A percentile compares a stretch with the other conserved stretches of the same genome.
Evolutionary conservation across 2,888 invertebrate genomes (phyloP).

Genomic region (Phania funesta): DNA sequence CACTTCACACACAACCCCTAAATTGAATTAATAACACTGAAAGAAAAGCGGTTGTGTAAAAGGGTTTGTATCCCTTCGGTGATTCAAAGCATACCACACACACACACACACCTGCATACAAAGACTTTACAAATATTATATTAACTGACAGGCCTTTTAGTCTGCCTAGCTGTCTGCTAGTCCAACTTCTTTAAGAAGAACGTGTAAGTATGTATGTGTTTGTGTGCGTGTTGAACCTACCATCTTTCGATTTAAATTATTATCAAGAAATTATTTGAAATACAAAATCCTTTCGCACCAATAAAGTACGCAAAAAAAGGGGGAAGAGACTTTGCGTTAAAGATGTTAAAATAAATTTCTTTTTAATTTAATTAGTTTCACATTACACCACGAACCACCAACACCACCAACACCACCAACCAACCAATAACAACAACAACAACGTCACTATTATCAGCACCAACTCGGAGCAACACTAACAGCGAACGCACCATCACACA

Average conservation of each 20-base stretch:
- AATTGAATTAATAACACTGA: background rate
- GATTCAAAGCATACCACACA: background rate
- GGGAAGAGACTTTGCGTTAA: constrained; percentile 65
- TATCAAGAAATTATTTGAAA: constrained; percentile 45
- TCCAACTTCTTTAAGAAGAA: background rate
- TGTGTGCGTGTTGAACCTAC: background rate
- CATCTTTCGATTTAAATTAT: constrained; percentile 35
- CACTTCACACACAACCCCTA: constrained; percentile 36
- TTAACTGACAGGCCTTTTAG: background rate
- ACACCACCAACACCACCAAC: constrained; percentile 26
- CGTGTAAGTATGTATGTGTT: background rate
- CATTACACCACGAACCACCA: constrained; percentile 61
- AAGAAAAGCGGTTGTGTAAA: background rate
- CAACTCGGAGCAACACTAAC: background rate
- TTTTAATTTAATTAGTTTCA: constrained; percentile 68
- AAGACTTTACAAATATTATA: background rate
- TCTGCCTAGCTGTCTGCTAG: background rate
- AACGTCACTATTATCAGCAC: constrained; percentile 24
- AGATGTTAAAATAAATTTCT: constrained; percentile 68
- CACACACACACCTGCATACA: background rate
- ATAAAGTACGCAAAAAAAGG: constrained; percentile 22
- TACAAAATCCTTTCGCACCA: constrained; percentile 24
- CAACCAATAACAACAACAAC: constrained; percentile 8
- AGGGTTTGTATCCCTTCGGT: background rate
- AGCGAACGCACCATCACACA: background rate